These are phyloP conservation scores for Folsomia candida DNA, from an alignment of 2,888 invertebrate genomes.

Conservation along the genomic window DNA sequence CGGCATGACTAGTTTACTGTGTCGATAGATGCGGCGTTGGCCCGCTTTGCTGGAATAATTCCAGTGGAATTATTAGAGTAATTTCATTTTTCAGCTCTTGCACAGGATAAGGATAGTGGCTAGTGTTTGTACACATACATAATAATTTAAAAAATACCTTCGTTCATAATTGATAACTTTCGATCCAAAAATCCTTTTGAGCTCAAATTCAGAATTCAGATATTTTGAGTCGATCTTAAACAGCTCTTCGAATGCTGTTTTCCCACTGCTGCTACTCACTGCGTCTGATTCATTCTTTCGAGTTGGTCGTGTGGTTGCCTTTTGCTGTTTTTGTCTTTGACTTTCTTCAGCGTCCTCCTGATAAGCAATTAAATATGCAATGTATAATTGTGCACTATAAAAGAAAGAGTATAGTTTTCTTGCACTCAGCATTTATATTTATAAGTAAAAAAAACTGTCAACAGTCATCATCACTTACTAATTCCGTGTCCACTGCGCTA, in stretches of 20 bases:
- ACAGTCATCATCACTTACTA: slow-evolving; percentile 21
- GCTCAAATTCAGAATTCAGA: slow-evolving; percentile 75
- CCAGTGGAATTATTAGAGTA: too few species aligned
- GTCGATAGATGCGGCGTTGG: slow-evolving; percentile 39
- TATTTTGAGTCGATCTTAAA: slow-evolving; percentile 68
- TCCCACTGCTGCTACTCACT: background rate
- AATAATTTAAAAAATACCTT: slow-evolving; percentile 54
- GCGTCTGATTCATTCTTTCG: slow-evolving; percentile 43
- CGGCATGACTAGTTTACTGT: slow-evolving; percentile 65
- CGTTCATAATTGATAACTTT: slow-evolving; percentile 70
- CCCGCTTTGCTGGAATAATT: slow-evolving; percentile 46
- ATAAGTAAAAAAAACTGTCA: background rate
- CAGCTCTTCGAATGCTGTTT: slow-evolving; percentile 55
- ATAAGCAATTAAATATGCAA: background rate
- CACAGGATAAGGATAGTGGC: too few species aligned
- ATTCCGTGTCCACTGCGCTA: slow-evolving; percentile 32
- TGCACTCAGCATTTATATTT: too few species aligned
- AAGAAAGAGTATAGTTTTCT: too few species aligned
- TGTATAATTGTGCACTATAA: background rate
- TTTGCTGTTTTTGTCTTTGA: slow-evolving; percentile 66
- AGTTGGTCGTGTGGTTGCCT: slow-evolving; percentile 50
- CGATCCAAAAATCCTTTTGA: slow-evolving; percentile 76
- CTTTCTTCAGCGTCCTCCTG: slow-evolving; percentile 65
- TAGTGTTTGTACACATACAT: background rate
- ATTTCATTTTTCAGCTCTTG: too few species aligned